These are phyloP conservation scores for Anthopleura sola DNA, from an alignment of 64 coral and sea anemone genomes.

Conservation along the genomic window DNA sequence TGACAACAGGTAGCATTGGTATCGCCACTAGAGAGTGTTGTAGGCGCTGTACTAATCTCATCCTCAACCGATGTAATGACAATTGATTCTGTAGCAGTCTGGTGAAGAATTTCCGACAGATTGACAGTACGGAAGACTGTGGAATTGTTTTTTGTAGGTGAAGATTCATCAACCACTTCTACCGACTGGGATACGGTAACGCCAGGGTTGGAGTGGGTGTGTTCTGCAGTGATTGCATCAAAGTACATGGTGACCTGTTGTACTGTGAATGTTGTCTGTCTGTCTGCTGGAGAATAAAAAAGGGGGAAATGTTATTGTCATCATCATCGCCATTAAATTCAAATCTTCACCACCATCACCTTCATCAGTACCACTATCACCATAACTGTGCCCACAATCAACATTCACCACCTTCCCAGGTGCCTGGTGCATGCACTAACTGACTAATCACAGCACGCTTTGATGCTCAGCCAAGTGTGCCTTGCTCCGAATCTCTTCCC, in stretches of 20 bases:
- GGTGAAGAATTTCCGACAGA: background rate
- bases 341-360: background rate
- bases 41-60: background rate
- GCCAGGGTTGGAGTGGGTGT: background rate
- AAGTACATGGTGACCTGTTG: conserved; percentile 4
- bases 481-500: too few species aligned
- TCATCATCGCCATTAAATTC: background rate
- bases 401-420: too few species aligned
- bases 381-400: too few species aligned
- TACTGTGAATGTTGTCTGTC: background rate
- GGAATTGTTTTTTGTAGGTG: background rate
- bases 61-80: background rate
- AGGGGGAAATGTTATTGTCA: background rate
- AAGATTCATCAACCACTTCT: conserved; percentile 16
- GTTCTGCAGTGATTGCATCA: background rate
- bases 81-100: background rate
- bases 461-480: too few species aligned
- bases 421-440: too few species aligned
- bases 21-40: background rate
- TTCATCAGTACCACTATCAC: background rate
- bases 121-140: background rate
- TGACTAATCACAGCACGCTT: too few species aligned
- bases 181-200: conserved; percentile 2
- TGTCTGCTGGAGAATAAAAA: background rate
- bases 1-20: background rate